Evolutionary conservation across 2,113 vertebrate genomes (phyloP).

Genomic region (Vulpes ferrilata): DNA sequence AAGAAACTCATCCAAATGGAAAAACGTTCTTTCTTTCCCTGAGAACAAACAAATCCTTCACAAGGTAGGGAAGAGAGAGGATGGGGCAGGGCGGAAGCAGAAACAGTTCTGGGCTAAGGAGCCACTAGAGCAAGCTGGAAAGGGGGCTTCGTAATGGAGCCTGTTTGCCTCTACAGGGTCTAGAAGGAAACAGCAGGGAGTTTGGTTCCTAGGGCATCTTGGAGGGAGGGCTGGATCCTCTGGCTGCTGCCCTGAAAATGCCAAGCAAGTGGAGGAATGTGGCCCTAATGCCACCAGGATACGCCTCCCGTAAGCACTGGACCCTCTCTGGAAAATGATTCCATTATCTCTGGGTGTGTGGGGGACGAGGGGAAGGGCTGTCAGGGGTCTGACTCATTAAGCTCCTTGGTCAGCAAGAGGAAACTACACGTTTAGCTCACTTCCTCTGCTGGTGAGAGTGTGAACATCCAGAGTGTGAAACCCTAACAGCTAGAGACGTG

Average conservation of each 20-base stretch:
- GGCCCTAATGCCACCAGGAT: too few relatives aligned
- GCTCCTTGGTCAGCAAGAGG: neutral
- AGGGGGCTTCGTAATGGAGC: neutral
- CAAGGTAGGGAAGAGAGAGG: neutral
- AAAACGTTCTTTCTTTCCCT: slow-evolving; percentile 52
- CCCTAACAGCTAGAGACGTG: neutral
- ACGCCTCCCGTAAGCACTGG: neutral
- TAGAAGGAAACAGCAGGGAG: neutral
- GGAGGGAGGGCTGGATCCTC: neutral
- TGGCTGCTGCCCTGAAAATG: neutral
- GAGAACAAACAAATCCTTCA: slow-evolving; percentile 42
- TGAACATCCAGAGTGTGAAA: neutral
- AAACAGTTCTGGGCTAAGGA: neutral
- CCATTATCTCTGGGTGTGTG: neutral
- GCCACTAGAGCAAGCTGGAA: neutral
- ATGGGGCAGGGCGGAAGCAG: accelerated
- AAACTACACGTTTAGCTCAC: neutral
- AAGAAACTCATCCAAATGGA: slow-evolving; percentile 67
- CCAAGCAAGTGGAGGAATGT: neutral
- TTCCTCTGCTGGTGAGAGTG: neutral
- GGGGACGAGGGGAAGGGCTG: neutral
- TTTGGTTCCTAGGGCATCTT: neutral
- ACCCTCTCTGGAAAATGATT: neutral
- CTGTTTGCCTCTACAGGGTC: neutral
- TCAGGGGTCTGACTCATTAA: neutral